These are phyloP conservation scores for Phodopus roborovskii DNA, from an alignment of 2,113 vertebrate genomes.

Conservation along the genomic window DNA sequence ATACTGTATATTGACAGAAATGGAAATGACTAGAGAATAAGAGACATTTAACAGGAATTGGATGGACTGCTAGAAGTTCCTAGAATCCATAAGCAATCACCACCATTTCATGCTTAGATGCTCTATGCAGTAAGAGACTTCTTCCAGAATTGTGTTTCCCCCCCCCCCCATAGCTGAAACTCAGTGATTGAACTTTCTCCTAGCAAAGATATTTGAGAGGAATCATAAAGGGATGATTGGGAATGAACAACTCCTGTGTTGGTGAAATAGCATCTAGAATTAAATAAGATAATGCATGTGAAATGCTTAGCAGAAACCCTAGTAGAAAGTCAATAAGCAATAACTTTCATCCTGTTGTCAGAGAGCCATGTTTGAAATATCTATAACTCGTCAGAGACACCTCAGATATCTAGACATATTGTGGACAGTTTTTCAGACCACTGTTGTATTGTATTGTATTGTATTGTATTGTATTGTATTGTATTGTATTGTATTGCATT, in stretches of 20 bases:
- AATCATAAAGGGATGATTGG: not conserved
- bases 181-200: not conserved
- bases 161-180: not conserved
- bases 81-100: not conserved
- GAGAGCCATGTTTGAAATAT: not conserved
- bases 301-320: not conserved
- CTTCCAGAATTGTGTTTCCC: not conserved
- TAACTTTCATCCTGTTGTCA: not conserved
- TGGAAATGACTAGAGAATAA: not conserved
- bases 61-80: not conserved
- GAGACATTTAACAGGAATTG: not conserved
- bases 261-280: slow-evolving; percentile 33
- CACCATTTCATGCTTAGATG: not conserved
- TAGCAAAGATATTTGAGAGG: not conserved
- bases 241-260: slow-evolving; percentile 13
- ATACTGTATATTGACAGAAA: not conserved
- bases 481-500: too few relatives aligned
- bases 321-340: not conserved
- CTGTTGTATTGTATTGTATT: not conserved
- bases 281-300: slow-evolving; percentile 5
- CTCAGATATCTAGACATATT: not conserved
- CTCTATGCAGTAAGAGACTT: not conserved
- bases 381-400: not conserved
- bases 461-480: too few relatives aligned
- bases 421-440: not conserved